Conservation (phyloP, 1,140 invertebrate species). For the Macrostomum lignano region DNA sequence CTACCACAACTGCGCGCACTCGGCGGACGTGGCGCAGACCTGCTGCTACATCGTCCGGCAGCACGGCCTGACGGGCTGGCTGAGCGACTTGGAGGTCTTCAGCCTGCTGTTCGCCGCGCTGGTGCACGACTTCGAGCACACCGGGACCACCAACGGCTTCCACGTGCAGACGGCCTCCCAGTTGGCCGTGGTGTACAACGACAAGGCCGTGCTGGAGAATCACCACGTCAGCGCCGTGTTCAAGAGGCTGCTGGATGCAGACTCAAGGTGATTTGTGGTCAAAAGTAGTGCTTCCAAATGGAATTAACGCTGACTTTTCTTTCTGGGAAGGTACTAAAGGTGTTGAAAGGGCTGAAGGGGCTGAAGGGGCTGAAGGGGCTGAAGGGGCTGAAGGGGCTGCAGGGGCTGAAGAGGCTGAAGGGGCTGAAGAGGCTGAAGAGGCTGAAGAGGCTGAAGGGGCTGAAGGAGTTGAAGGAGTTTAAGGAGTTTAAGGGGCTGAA, state of each 20-base stretch:
- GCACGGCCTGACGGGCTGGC: constrained; percentile 37
- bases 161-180: constrained; percentile 54
- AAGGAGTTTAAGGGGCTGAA: too few species aligned
- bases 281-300: too few species aligned
- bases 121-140: constrained; percentile 68
- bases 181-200: constrained; percentile 4
- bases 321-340: too few species aligned
- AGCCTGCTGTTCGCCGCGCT: constrained; percentile 58
- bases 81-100: constrained; percentile 70
- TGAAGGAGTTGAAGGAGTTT: too few species aligned
- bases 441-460: too few species aligned
- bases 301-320: too few species aligned
- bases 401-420: too few species aligned
- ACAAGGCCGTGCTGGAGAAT: constrained; percentile 3
- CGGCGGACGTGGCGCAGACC: constrained; percentile 24
- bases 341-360: too few species aligned
- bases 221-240: constrained; percentile 2
- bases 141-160: constrained; percentile 74
- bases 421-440: too few species aligned
- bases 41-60: constrained; percentile 47
- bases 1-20: constrained; percentile 1
- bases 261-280: too few species aligned
- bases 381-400: too few species aligned
- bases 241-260: neutral
- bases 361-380: too few species aligned